Evolutionary conservation across 2,888 invertebrate species (phyloP).

Genomic region (Trichacis sp.): DNA sequence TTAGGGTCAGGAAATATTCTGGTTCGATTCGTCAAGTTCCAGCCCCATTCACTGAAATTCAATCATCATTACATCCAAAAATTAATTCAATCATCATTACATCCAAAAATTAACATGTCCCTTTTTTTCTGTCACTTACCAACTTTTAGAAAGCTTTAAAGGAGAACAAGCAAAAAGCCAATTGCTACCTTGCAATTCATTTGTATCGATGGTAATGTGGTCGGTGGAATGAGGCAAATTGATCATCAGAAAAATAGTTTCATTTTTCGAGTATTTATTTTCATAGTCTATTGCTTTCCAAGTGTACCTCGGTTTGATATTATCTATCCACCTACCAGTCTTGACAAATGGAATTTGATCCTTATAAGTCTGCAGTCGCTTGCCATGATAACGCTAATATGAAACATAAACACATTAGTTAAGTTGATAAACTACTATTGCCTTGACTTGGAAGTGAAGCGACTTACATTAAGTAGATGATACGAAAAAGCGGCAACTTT

Average conservation of each 20-base stretch:
- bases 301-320: constrained; percentile 67
- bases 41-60: constrained; percentile 71
- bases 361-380: constrained; percentile 60
- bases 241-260: constrained; percentile 75
- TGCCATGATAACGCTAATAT: constrained; percentile 66
- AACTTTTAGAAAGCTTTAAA: constrained; percentile 72
- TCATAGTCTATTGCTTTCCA: constrained; percentile 72
- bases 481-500: constrained; percentile 71
- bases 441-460: constrained; percentile 55
- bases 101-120: too few relatives aligned
- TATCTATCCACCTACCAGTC: constrained; percentile 71
- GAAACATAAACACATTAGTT: constrained; percentile 1
- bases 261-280: constrained; percentile 69
- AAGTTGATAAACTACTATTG: constrained; percentile 54
- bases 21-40: constrained; percentile 73
- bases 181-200: constrained; percentile 77
- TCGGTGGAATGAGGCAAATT: constrained; percentile 72
- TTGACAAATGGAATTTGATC: constrained; percentile 63
- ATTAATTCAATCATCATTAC: constrained; percentile 40
- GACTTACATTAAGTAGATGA: constrained; percentile 59
- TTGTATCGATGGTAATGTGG: constrained; percentile 75
- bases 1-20: constrained; percentile 71
- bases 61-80: constrained; percentile 52
- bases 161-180: constrained; percentile 86
- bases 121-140: constrained; percentile 68